Evolutionary conservation across 2,888 invertebrate species (phyloP).

Genomic region (Agrochola lota): DNA sequence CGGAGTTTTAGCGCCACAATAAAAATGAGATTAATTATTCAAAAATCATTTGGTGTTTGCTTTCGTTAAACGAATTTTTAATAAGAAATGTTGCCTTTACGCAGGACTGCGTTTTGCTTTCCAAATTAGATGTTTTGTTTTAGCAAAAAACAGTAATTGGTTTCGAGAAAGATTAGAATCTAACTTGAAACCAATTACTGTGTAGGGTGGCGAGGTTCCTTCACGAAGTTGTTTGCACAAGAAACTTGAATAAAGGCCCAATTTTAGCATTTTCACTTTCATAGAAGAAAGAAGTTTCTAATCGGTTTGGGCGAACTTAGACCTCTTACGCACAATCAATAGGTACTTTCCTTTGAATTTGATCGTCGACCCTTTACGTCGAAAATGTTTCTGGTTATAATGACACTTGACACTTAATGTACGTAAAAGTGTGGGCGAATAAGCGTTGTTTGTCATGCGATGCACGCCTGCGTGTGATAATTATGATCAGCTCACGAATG

Average conservation of each 20-base stretch:
- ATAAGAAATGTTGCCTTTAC: slow-evolving; percentile 27
- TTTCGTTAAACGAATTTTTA: slow-evolving; percentile 37
- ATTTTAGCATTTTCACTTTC: slow-evolving; percentile 29
- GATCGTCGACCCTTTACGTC: slow-evolving; percentile 16
- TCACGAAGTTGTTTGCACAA: slow-evolving; percentile 21
- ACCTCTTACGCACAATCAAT: slow-evolving; percentile 9
- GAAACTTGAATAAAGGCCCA: slow-evolving; percentile 19
- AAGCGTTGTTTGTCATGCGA: slow-evolving; percentile 28
- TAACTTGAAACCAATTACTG: slow-evolving; percentile 47
- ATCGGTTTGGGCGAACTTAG: slow-evolving; percentile 10
- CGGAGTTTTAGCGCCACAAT: background rate
- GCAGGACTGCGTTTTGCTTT: slow-evolving; percentile 27
- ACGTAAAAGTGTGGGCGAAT: slow-evolving; percentile 12
- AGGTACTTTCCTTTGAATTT: slow-evolving; percentile 13
- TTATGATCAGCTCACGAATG: slow-evolving; percentile 50
- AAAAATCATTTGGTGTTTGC: slow-evolving; percentile 46
- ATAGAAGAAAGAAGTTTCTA: slow-evolving; percentile 21
- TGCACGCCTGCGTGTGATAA: slow-evolving; percentile 21
- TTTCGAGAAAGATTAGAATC: slow-evolving; percentile 45
- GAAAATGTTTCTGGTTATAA: slow-evolving; percentile 2
- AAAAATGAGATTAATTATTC: slow-evolving; percentile 45
- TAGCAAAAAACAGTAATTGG: slow-evolving; percentile 40
- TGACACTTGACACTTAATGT: background rate
- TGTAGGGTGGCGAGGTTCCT: slow-evolving; percentile 8
- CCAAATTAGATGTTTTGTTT: slow-evolving; percentile 41